phyloP scores from a whole-genome alignment of 2,797 vertebrate genomes.

The Falco biarmicus region DNA sequence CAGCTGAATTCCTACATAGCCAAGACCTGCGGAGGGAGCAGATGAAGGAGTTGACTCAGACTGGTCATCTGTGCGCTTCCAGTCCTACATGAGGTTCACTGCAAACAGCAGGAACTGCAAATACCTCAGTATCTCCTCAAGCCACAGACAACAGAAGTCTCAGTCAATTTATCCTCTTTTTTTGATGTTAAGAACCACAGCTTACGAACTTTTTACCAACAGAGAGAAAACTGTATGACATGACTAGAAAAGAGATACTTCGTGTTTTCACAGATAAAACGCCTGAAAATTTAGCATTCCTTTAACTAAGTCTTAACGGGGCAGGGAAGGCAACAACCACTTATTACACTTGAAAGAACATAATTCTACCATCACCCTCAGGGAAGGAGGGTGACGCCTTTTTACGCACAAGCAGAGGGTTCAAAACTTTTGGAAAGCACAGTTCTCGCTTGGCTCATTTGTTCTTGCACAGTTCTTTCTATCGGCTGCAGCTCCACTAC shows the following conservation, averaged over 20 bases:
- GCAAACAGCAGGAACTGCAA: not conserved
- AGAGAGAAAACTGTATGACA: not conserved
- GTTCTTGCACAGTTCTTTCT: not conserved
- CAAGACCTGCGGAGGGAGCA: not conserved
- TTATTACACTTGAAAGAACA: not conserved
- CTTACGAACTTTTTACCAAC: not conserved
- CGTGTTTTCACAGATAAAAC: not conserved
- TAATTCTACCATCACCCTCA: not conserved
- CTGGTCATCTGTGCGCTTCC: not conserved
- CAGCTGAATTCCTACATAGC: not conserved
- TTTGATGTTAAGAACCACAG: not conserved
- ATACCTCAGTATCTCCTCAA: not conserved
- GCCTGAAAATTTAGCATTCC: not conserved
- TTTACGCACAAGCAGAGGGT: fast-evolving
- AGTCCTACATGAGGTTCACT: not conserved
- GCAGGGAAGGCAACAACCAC: not conserved
- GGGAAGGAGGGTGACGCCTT: not conserved
- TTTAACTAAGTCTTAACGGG: not conserved
- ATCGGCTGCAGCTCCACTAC: not conserved
- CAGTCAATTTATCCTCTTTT: not conserved
- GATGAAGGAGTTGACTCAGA: not conserved
- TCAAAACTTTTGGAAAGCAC: not conserved
- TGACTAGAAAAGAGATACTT: not conserved
- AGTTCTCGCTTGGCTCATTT: not conserved
- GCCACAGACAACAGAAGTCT: not conserved